Evolutionary conservation across 2,888 invertebrate genomes (phyloP), one percentile per base, ranked within the genome.

Genomic region (Morpho achilles): DNA sequence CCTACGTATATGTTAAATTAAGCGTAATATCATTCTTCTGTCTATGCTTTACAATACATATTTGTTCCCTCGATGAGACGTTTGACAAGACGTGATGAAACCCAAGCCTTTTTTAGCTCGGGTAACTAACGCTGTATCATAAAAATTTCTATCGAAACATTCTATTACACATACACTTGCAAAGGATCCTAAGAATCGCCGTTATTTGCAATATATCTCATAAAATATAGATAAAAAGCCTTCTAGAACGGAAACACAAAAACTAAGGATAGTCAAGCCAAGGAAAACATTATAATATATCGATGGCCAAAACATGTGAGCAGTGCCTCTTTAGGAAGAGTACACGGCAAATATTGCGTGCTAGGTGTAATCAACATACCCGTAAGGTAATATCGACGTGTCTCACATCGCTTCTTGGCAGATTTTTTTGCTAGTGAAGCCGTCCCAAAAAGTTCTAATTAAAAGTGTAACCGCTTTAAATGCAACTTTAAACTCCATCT

Each of bases 321-420:
- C 42, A 52, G 50, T 56, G 51, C 65, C 65, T 61, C 53, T 66
- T 68, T 64, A 59, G 59, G 63, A 63, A 53, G 60, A 64, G 46
- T 56, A 44, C 53, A 59, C 59, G 60, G 55, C 54, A 54, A 60
- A 60, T 54, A 62, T 60, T 75, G 77, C 72, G 73, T 77, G 73
- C 76, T 76, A 76, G 75, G 75, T 75, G 57, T 58, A 65, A 67
- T 67, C 62, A 67, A 54, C 67, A 80, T 79, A 75, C 68, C 58
- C 39, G 60, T 67, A 61, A 65, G 62, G 66, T 60, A 61, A 59
- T 58, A 61, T 50, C 58, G 59, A 54, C 61, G 61, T 41, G 46
- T 48, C 55, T 54, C 50, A 49, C 60, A 52, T 48, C 48, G 46
- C 56, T 47, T 49, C 49, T 53, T 52, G 39, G 9, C 48, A 43